These are phyloP conservation scores for Heliconius hewitsoni DNA, from an alignment of 1,140 invertebrate genomes.

Conservation along the genomic window DNA sequence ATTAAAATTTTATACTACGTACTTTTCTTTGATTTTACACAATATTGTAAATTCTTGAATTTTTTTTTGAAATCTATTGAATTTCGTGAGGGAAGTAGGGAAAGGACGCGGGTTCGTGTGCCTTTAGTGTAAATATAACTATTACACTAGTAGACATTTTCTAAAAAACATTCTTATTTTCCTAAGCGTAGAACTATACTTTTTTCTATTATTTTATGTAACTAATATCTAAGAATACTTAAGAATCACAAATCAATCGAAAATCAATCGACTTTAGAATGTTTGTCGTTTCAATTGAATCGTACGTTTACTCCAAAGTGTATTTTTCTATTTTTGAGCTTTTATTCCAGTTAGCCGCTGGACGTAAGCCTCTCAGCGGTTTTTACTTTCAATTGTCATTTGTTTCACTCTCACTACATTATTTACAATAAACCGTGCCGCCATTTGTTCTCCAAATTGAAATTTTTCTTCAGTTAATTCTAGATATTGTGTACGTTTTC, in stretches of 20 bases:
- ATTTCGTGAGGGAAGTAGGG: no score
- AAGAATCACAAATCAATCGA: no score
- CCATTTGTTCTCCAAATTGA: neutral
- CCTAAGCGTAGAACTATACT: no score
- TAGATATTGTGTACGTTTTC: neutral
- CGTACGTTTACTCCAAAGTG: constrained; percentile 23
- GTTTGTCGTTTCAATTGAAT: constrained; percentile 29
- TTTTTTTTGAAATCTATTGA: no score
- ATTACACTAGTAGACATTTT: no score
- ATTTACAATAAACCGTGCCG: constrained; percentile 24
- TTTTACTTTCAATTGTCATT: constrained; percentile 35
- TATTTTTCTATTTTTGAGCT: constrained; percentile 19
- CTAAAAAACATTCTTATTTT: no score
- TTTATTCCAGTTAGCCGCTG: constrained; percentile 9
- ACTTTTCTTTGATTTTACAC: neutral
- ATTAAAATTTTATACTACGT: neutral
- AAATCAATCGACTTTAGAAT: constrained; percentile 14
- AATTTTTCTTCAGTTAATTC: neutral
- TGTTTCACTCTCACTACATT: constrained; percentile 25
- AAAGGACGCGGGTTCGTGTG: no score
- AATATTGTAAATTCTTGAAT: neutral
- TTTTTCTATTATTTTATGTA: no score
- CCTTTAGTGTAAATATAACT: no score
- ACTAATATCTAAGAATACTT: no score
- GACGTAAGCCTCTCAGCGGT: constrained; percentile 32